Percentiles rank a stretch among this genome's conserved stretches.
Evolutionary conservation across 1,140 invertebrate genomes (phyloP).

Genomic region (Leptonema lineaticorne): DNA sequence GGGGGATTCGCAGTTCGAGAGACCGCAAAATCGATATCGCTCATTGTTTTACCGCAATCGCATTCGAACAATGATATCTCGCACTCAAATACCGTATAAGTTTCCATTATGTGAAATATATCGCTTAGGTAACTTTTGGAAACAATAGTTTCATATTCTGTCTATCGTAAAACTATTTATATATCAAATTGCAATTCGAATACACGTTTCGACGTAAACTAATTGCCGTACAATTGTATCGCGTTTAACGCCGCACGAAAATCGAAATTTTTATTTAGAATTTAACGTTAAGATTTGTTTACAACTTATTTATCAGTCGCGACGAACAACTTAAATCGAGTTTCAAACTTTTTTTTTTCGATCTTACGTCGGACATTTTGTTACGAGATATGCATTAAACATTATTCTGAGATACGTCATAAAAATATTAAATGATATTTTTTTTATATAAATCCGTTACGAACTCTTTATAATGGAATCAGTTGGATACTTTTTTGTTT

Average conservation of each 20-base stretch:
- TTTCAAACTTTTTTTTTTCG: constrained; percentile 13
- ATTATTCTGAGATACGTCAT: too few relatives aligned
- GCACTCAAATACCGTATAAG: background rate
- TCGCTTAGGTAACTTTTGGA: background rate
- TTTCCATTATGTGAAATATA: background rate
- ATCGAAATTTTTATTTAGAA: too few relatives aligned
- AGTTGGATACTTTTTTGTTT: too few relatives aligned
- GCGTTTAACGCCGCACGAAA: too few relatives aligned
- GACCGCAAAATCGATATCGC: background rate
- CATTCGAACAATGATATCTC: constrained; percentile 17
- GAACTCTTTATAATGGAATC: too few relatives aligned
- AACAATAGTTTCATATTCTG: background rate
- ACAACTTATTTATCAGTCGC: too few relatives aligned
- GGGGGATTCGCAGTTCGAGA: background rate
- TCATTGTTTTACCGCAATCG: background rate
- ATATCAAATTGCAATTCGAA: background rate
- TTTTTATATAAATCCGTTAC: too few relatives aligned
- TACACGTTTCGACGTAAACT: too few relatives aligned
- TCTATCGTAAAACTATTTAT: background rate
- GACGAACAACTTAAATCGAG: too few relatives aligned
- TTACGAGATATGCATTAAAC: constrained; percentile 18
- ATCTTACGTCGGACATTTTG: constrained; percentile 15
- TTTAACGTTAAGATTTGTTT: too few relatives aligned
- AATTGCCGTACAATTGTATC: too few relatives aligned
- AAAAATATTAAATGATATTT: too few relatives aligned